phyloP scores from a whole-genome alignment of 2,888 invertebrate species.

The Ernsta delagoae region DNA sequence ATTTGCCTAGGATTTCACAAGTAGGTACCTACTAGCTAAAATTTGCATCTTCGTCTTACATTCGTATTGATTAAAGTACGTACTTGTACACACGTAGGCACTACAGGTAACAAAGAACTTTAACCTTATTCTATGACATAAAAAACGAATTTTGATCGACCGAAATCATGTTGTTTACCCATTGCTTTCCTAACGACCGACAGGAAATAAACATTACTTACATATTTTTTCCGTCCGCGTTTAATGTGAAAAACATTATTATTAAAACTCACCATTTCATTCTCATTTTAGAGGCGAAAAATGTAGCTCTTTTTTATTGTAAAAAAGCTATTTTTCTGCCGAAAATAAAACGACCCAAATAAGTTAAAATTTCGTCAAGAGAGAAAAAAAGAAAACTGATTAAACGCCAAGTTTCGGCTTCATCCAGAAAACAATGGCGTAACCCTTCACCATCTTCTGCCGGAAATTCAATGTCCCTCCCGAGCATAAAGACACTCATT shows the following conservation, averaged over 20 bases:
- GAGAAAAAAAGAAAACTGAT: constrained; percentile 31
- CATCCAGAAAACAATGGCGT: constrained; percentile 36
- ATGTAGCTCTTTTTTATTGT: background rate
- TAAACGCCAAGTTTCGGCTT: constrained; percentile 31
- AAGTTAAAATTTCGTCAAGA: constrained; percentile 15
- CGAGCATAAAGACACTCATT: constrained; percentile 42
- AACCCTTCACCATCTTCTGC: constrained; percentile 40
- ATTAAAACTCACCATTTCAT: background rate
- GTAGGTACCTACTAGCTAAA: no score
- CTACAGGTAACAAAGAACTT: no score
- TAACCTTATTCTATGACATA: no score
- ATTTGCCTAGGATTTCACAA: no score
- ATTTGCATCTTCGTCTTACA: no score
- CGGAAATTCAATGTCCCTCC: constrained; percentile 40
- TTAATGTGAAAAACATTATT: background rate
- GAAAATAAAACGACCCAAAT: constrained; percentile 25
- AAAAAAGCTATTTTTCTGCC: constrained; percentile 4
- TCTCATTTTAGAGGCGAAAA: constrained; percentile 5
- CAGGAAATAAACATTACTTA: background rate
- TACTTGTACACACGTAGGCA: no score
- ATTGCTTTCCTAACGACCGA: no score
- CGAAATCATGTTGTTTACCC: no score
- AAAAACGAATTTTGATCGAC: no score
- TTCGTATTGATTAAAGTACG: no score
- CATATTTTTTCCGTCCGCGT: background rate